Conservation (phyloP, 2,888 invertebrate species). For the Athrips mouffetella region DNA sequence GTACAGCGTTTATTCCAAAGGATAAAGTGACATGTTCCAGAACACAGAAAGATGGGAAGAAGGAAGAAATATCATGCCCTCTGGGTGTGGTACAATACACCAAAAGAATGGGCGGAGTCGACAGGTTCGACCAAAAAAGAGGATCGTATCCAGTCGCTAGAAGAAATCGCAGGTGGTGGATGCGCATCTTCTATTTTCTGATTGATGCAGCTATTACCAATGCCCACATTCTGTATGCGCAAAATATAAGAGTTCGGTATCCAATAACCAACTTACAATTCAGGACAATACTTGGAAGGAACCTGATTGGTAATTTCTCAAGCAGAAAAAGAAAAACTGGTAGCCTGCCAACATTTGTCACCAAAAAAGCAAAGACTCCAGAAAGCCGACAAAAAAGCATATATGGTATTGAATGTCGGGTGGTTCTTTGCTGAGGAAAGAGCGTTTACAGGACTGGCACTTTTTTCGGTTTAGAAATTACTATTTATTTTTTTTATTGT, state of each 20-base stretch:
- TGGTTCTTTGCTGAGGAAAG: no score
- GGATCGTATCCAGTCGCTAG: conserved; percentile 21
- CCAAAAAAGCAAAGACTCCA: conserved; percentile 22
- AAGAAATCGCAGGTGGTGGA: conserved; percentile 20
- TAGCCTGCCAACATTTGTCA: conserved; percentile 23
- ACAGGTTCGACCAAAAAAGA: conserved; percentile 22
- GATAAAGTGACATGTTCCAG: conserved; percentile 22
- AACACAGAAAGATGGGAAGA: conserved; percentile 25
- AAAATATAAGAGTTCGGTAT: no score
- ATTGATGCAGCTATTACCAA: conserved; percentile 25
- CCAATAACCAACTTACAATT: no score
- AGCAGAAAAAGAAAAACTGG: conserved; percentile 19
- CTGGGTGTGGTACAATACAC: conserved; percentile 25
- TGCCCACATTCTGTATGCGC: conserved; percentile 17
- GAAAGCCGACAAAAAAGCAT: conserved; percentile 25
- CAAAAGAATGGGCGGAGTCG: no score
- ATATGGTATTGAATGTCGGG: no score
- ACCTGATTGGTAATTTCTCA: conserved; percentile 18
- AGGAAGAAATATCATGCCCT: conserved; percentile 22
- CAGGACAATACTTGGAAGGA: no score
- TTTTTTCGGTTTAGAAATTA: no score
- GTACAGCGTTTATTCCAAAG: conserved; percentile 24
- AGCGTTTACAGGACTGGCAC: no score
- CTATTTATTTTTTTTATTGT: no score
- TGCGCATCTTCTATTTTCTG: conserved; percentile 24